Base-by-base conservation (phyloP, 2,797 vertebrate species). In the Pteropus rufus region DNA sequence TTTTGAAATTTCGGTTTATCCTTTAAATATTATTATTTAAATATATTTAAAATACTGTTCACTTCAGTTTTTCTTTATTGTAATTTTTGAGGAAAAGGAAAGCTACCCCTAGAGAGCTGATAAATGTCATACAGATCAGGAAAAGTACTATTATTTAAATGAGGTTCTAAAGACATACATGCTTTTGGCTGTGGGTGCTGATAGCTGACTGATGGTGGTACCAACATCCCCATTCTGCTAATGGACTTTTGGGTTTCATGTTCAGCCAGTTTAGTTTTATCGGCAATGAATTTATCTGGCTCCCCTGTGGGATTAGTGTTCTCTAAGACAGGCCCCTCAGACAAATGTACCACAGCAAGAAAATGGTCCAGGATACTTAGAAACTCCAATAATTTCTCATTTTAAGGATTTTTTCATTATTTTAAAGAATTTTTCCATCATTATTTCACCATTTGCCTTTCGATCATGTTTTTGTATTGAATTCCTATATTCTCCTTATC, bases 331-430 rank as follows among this genome's bases (percentile, higher is more conserved):
- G n/a, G 23, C 36, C 29, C 90, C 54, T 82, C 11, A 34, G 41
- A 39, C 12, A 96, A 58, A 67, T 52, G 52, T 82, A 9, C 49
- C 52, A 49, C 26, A 75, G 77, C 21, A 75, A 87, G 65, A 86
- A 86, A 92, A 91, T 84, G 14, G 70, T 91, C 39, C 31, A 3
- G 8, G 26, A 52, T 31, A 75, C n/a, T 23, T 70, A 36, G 76
- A 72, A 94, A 58, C 60, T 36, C 64, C 62, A 82, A 3, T 10
- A 65, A 9, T 80, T 87, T 84, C 56, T 94, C 67, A 79, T 72
- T 36, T 92, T 69, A 46, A 88, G 52, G 52, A 52, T 89, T 92
- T 90, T 93, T 96, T 96, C 29, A 29, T 69, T 89, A 14, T 82
- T 14, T 73, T 85, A 44, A 72, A 44, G 18, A 70, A 64, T 4